Percentiles rank a stretch among this genome's conserved stretches.
Evolutionary conservation across 2,888 invertebrate genomes (phyloP).

Genomic region (Epicampocera succincta): DNA sequence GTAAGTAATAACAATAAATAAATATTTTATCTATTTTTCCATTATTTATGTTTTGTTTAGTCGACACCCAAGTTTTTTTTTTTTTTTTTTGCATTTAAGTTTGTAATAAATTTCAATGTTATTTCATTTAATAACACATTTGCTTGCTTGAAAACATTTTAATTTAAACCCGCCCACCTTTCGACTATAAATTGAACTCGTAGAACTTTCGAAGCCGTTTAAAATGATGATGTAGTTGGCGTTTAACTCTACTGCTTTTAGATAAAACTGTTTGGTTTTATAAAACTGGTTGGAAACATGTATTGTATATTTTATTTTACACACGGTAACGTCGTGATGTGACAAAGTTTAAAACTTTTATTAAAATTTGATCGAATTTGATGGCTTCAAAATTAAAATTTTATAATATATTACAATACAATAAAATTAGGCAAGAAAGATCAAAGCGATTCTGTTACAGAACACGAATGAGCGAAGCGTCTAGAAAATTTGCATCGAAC

Average conservation of each 20-base stretch:
- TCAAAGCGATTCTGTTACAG: no score
- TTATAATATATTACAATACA: no score
- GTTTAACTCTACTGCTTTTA: not conserved
- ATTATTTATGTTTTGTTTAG: constrained; percentile 23
- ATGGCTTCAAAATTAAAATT: no score
- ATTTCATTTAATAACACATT: constrained; percentile 10
- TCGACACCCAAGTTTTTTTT: constrained; percentile 5
- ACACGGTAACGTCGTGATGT: no score
- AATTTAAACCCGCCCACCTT: constrained; percentile 27
- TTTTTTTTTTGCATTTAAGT: not conserved
- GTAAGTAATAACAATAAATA: no score
- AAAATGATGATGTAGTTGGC: not conserved
- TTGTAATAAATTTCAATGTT: constrained; percentile 10
- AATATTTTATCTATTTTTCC: constrained; percentile 16
- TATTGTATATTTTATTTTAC: no score
- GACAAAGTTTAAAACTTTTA: no score
- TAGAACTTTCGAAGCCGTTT: constrained; percentile 8
- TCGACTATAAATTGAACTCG: constrained; percentile 14
- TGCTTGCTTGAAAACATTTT: constrained; percentile 10
- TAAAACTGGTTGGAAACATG: no score
- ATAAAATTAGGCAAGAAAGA: no score
- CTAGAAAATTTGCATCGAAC: no score
- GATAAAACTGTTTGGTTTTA: no score
- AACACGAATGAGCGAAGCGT: no score
- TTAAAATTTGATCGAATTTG: constrained; percentile 4